These are phyloP conservation scores for Stercorarius parasiticus DNA, from an alignment of 2,113 vertebrate genomes.

Conservation along the genomic window DNA sequence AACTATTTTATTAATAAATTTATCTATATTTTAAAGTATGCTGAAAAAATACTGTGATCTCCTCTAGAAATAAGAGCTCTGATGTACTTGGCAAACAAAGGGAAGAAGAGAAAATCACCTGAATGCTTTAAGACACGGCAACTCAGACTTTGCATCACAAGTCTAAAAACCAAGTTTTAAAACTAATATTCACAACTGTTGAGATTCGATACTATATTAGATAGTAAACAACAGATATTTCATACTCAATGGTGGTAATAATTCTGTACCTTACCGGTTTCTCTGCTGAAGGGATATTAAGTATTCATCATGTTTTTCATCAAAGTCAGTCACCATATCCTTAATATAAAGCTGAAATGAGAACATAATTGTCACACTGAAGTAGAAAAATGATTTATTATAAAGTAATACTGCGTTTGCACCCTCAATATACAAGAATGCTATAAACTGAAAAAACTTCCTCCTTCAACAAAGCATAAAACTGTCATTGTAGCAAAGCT, in stretches of 20 bases:
- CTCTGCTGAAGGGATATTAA: conserved; percentile 92
- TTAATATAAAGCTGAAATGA: conserved; percentile 73
- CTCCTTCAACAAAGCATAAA: neutral
- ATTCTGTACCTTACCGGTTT: conserved; percentile 83
- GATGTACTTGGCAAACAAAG: neutral
- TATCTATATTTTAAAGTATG: neutral
- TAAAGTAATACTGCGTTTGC: neutral
- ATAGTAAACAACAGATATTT: neutral
- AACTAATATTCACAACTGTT: neutral
- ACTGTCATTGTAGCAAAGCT: neutral
- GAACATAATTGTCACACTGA: neutral
- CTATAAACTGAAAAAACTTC: neutral
- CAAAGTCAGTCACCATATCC: conserved; percentile 81
- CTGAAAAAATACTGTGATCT: neutral
- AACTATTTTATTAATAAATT: neutral
- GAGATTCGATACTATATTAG: neutral
- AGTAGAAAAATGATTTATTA: neutral
- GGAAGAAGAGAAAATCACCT: neutral
- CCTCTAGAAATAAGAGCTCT: neutral
- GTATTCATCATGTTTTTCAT: conserved; percentile 92
- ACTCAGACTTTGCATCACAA: neutral
- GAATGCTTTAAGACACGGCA: neutral
- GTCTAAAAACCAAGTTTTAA: neutral
- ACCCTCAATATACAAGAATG: neutral
- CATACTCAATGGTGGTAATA: neutral